Conservation (phyloP, 2,888 invertebrate genomes). For the Craniophora ligustri region DNA sequence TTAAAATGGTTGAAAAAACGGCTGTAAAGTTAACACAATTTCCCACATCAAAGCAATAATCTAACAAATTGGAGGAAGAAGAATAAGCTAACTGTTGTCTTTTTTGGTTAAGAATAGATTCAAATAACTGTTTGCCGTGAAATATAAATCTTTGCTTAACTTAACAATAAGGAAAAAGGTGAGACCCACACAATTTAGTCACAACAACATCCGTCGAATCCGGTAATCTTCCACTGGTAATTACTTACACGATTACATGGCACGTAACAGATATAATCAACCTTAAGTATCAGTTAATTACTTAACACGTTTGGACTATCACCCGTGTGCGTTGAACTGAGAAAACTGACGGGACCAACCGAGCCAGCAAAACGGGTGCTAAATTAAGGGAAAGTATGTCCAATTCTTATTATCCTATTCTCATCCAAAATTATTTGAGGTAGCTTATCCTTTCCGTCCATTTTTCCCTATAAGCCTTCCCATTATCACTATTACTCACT, state of each 20-base stretch:
- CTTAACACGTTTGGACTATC: conserved; percentile 68
- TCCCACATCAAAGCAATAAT: too few species aligned
- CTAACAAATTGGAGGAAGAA: too few species aligned
- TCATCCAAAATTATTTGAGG: too few species aligned
- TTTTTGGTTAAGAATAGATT: too few species aligned
- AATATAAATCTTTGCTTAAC: too few species aligned
- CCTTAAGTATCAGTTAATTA: conserved; percentile 59
- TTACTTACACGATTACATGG: conserved; percentile 50
- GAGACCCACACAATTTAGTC: conserved; percentile 1
- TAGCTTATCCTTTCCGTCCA: too few species aligned
- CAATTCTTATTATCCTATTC: too few species aligned
- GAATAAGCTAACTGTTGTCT: too few species aligned
- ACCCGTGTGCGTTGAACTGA: conserved; percentile 61
- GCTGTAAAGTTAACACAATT: too few species aligned
- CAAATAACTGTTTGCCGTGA: too few species aligned
- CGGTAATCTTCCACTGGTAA: conserved; percentile 40
- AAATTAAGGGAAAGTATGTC: conserved; percentile 45
- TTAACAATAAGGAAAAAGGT: neutral
- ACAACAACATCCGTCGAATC: conserved; percentile 4
- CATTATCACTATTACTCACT: neutral
- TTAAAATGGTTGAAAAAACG: too few species aligned
- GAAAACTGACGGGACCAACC: conserved; percentile 60
- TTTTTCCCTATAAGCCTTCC: too few species aligned
- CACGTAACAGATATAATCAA: conserved; percentile 30
- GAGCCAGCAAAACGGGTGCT: conserved; percentile 53